Base-by-base conservation (phyloP, 1,140 invertebrate genomes). In the Vanessa tameamea region DNA sequence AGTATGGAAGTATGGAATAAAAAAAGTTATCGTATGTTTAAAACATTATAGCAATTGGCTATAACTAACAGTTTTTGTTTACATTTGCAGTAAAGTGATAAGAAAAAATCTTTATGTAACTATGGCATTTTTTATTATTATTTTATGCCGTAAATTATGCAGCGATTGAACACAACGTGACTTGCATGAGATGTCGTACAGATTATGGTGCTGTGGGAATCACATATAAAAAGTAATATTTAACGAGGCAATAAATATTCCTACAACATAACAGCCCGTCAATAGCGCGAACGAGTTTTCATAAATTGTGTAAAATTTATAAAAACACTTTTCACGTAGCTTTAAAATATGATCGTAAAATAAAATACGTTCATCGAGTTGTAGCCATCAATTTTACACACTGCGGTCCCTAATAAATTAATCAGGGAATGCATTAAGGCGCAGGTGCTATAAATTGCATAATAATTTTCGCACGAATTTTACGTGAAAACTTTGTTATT, bases 371-470 rank as follows among this genome's bases (percentile, higher is more conserved):
- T 69, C 68, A 69, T 69, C 68, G 68, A 69, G 68, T 69, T 69
- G 57, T 69, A 61, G 68, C 57, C 67, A 75, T 75, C 73, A 75
- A 75, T 75, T 75, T 75, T 70, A 63, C 68, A 75, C 73, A 70
- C 68, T 66, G 69, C 50, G 74, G 69, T 53, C 65, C 59, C 59
- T 72, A 76, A 76, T 76, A 72, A 76, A 76, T 76, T 76, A 76
- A 76, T 76, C 74, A 76, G 65, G 13, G 50, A 67, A 76, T 76
- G 69, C 69, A 72, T 76, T 76, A 76, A 76, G 69, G 74, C 69
- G 43, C 74, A 64, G 74, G 69, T 76, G 74, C 31, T 57, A 68
- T 76, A 72, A 76, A 76, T 76, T 76, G 74, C 74, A 75, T 70
- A 63, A 75, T 70, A 70, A 75, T 75, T 74, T 75, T 70, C 63